A percentile compares a stretch with the other conserved stretches of the same genome.
phyloP scores from a whole-genome alignment of 2,888 invertebrate species.

The Tyria jacobaeae region DNA sequence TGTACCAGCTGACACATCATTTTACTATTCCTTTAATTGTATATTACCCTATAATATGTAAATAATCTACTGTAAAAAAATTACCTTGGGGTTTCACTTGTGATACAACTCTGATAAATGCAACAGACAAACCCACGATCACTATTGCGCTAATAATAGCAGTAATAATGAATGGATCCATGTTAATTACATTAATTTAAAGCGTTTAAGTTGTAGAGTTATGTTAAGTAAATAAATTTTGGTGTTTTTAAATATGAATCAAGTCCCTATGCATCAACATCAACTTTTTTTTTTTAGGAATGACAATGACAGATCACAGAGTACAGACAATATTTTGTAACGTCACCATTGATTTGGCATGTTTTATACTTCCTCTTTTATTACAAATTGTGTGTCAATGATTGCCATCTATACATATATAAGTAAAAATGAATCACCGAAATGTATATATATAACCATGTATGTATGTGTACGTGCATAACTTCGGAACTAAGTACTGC shows the following conservation, averaged over 20 bases:
- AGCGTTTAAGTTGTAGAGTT: not conserved
- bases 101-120: slow-evolving; percentile 67
- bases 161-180: slow-evolving; percentile 81
- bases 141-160: slow-evolving; percentile 77
- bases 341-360: not conserved
- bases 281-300: not conserved
- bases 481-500: no score
- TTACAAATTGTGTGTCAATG: no score
- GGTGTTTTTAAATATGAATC: not conserved
- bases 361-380: no score
- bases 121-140: slow-evolving; percentile 68
- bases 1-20: not conserved
- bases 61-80: not conserved
- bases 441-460: no score
- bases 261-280: no score
- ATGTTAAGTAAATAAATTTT: not conserved
- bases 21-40: not conserved
- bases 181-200: slow-evolving; percentile 33
- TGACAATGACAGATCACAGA: not conserved
- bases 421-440: no score
- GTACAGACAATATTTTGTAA: not conserved
- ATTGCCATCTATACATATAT: no score
- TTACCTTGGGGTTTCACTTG: slow-evolving; percentile 72
- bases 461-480: no score
- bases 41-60: not conserved